Evolutionary conservation across 2,888 invertebrate species (phyloP).

Genomic region (Nudaria mundana): DNA sequence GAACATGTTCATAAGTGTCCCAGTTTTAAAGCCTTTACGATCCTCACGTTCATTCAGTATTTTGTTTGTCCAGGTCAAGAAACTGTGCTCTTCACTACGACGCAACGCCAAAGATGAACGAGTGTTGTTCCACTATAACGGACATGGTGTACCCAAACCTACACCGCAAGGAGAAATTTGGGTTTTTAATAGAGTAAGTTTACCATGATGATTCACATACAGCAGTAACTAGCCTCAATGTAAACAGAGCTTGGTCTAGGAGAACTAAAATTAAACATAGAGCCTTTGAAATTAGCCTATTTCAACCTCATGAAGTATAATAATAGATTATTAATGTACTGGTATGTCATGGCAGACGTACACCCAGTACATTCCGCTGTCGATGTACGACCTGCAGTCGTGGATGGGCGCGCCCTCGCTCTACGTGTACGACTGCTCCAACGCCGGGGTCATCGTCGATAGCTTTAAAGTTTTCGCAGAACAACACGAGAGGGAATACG

Average conservation of each 20-base stretch:
- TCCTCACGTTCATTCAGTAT: too few species aligned
- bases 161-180: conserved; percentile 99
- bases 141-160: conserved; percentile 99
- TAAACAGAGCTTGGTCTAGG: too few species aligned
- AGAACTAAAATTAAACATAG: too few species aligned
- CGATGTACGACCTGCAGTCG: conserved; percentile 98
- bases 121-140: conserved; percentile 99
- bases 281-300: too few species aligned
- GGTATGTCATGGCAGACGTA: conserved; percentile 92
- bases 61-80: conserved; percentile 86
- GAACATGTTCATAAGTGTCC: too few species aligned
- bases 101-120: conserved; percentile 99
- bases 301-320: too few species aligned
- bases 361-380: conserved; percentile 99
- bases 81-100: conserved; percentile 95
- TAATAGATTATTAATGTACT: too few species aligned
- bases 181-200: conserved; percentile 96
- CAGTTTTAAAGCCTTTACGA: too few species aligned
- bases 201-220: background rate
- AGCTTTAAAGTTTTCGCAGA: conserved; percentile 94
- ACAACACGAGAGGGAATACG: conserved; percentile 90
- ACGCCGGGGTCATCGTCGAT: conserved; percentile 97
- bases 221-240: too few species aligned
- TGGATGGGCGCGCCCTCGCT: conserved; percentile 99
- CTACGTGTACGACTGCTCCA: conserved; percentile 99